phyloP scores from a whole-genome alignment of 2,113 vertebrate species.

The Mystacornis crossleyi region DNA sequence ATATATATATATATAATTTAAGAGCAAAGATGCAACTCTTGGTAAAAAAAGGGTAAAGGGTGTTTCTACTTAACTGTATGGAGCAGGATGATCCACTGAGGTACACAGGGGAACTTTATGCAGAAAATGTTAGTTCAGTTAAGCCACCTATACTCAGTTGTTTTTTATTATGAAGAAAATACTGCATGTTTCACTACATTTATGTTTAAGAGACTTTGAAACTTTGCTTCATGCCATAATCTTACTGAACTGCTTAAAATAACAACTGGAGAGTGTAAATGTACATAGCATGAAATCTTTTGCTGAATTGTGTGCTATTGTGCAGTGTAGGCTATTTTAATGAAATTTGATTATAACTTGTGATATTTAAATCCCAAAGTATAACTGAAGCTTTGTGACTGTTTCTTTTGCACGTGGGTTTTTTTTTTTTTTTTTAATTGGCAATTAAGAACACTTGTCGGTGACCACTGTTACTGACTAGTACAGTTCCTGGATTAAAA shows the following conservation, averaged over 20 bases:
- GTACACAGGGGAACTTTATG: background rate
- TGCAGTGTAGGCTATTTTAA: background rate
- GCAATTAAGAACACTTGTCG: background rate
- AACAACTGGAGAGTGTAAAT: background rate
- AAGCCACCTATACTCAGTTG: background rate
- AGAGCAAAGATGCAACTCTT: background rate
- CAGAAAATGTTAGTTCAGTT: background rate
- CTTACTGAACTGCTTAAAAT: background rate
- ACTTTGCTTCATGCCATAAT: background rate
- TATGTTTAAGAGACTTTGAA: background rate
- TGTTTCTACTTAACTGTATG: background rate
- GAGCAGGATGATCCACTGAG: background rate
- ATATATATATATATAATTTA: rapidly evolving
- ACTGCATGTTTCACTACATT: background rate
- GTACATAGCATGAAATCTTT: background rate
- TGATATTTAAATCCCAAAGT: background rate
- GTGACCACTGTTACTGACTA: background rate
- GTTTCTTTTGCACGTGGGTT: background rate
- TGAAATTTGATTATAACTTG: background rate
- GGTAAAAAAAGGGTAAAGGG: background rate
- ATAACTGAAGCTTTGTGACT: background rate
- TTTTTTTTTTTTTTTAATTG: background rate
- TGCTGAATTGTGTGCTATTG: background rate
- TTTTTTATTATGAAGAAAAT: background rate
- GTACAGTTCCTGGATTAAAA: background rate